Evolutionary conservation across 2,888 invertebrate genomes (phyloP).

Genomic region (Sclerodermus sp.): DNA sequence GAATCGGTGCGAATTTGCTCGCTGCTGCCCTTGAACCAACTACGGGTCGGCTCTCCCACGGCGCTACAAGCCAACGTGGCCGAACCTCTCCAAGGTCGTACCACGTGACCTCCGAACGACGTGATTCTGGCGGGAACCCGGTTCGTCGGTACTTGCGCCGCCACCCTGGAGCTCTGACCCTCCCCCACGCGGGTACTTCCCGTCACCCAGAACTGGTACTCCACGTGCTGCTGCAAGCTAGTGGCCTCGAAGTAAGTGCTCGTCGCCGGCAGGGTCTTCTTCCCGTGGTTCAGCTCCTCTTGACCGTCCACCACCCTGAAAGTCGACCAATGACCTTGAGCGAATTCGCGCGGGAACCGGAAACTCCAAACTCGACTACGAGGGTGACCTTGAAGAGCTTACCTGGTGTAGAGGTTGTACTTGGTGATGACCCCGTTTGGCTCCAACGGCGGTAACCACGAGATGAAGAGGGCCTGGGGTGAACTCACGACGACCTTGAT

Average conservation of each 20-base stretch:
- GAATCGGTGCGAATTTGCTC: constrained; percentile 63
- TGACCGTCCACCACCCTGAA: constrained; percentile 67
- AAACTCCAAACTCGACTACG: too few species aligned
- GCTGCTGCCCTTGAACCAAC: constrained; percentile 67
- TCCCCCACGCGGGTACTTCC: constrained; percentile 78
- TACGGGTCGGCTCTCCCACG: constrained; percentile 67
- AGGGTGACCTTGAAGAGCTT: too few species aligned
- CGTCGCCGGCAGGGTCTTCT: constrained; percentile 67
- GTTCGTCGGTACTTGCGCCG: constrained; percentile 68
- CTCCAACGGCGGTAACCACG: constrained; percentile 75
- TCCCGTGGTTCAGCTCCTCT: constrained; percentile 71
- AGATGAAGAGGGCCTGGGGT: constrained; percentile 72
- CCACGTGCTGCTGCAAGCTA: constrained; percentile 69
- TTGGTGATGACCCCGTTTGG: constrained; percentile 78
- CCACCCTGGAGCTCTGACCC: constrained; percentile 72
- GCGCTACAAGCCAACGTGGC: constrained; percentile 67
- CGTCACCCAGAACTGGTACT: constrained; percentile 79
- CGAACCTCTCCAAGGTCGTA: constrained; percentile 70
- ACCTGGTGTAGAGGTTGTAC: constrained; percentile 72
- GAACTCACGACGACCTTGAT: constrained; percentile 79
- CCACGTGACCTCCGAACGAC: constrained; percentile 70
- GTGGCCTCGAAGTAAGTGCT: constrained; percentile 70
- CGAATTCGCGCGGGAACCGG: too few species aligned
- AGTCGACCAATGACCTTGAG: too few species aligned
- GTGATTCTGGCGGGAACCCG: constrained; percentile 71